Evolutionary conservation across 2,113 vertebrate species (phyloP).

Genomic region (Peromyscus maniculatus): DNA sequence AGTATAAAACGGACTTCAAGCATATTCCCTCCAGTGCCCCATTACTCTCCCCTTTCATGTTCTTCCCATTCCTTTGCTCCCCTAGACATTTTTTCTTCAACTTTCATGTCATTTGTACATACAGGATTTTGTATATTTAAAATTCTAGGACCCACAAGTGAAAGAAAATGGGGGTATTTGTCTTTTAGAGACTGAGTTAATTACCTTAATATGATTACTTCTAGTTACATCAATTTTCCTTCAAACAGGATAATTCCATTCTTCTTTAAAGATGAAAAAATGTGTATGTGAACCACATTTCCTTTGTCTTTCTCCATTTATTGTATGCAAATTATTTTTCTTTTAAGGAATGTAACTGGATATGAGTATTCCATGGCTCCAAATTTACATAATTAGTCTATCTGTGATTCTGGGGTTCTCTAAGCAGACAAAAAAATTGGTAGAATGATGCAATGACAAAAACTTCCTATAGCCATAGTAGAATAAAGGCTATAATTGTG

Average conservation of each 20-base stretch:
- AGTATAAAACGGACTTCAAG: background rate
- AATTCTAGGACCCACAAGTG: background rate
- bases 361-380: background rate
- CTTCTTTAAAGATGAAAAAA: background rate
- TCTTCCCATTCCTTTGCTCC: background rate
- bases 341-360: background rate
- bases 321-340: background rate
- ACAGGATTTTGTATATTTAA: background rate
- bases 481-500: slow-evolving; percentile 22
- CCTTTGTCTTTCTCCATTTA: background rate
- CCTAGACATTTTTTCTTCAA: background rate
- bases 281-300: too few species aligned
- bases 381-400: background rate
- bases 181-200: background rate
- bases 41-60: background rate
- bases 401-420: background rate
- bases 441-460: background rate
- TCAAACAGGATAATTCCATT: background rate
- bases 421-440: background rate
- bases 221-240: background rate
- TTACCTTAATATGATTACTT: background rate
- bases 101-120: background rate
- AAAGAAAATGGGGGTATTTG: background rate
- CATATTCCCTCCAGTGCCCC: background rate
- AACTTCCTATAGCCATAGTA: background rate